Percentiles rank a stretch among this genome's conserved stretches.
Conservation (phyloP, 2,113 vertebrate genomes). For the Equus quagga region DNA sequence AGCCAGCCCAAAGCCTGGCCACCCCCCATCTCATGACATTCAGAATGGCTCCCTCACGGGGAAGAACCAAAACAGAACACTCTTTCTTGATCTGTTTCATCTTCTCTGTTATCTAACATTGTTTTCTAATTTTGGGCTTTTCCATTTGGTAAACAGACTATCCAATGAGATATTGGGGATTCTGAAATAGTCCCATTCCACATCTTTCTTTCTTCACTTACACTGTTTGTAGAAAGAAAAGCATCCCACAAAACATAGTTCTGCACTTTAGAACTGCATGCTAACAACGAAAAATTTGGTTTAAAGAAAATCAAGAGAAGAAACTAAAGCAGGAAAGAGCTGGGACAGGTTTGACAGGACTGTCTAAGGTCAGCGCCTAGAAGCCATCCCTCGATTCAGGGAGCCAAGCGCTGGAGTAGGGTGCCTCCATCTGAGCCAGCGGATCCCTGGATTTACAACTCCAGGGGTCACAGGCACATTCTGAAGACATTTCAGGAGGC, state of each 20-base stretch:
- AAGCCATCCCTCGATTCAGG: accelerated
- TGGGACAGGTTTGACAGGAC: not conserved
- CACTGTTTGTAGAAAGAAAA: not conserved
- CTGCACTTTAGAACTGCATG: not conserved
- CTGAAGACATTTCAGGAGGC: not conserved
- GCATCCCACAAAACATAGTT: accelerated
- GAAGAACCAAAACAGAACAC: not conserved
- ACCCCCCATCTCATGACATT: accelerated
- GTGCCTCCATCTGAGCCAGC: not conserved
- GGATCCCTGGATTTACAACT: not conserved
- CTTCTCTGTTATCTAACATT: not conserved
- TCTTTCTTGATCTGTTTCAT: not conserved
- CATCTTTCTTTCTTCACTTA: not conserved
- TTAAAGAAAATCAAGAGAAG: not conserved
- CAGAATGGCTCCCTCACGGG: not conserved
- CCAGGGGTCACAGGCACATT: accelerated
- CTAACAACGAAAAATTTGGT: not conserved
- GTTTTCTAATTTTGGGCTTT: not conserved
- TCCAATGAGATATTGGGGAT: not conserved
- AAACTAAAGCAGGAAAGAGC: not conserved
- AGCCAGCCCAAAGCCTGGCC: accelerated
- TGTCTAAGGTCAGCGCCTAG: accelerated
- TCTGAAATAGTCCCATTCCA: not conserved
- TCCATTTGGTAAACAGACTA: not conserved
- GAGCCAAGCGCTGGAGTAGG: not conserved